Evolutionary conservation across 1,140 invertebrate species (phyloP), one percentile per base, ranked within the genome.

Genomic region (Drosophila tropicalis): DNA sequence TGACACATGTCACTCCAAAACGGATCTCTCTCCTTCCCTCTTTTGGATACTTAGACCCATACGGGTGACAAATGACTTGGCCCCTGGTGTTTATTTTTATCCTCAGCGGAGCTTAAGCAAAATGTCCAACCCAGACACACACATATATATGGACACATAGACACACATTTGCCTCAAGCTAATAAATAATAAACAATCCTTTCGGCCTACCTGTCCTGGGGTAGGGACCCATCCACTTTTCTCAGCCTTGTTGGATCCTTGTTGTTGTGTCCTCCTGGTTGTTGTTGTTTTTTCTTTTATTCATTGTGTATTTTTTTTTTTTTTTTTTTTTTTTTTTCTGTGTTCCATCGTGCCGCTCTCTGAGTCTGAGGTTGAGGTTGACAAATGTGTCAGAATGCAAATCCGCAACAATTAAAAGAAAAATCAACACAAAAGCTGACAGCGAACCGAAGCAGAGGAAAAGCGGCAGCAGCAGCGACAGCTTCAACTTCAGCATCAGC

Each of bases 401-500:
- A 91, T 91, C 90, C 90, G 90, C 90, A 91, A 91, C 90, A 91
- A 91, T 91, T 91, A 91, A 91, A 91, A 91, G 80, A 91, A 91
- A 91, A 90, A 91, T 91, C 90, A 91, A 91, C 90, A 91, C 73
- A 83, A 78, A 83, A 77, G 76, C 72, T 65, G 70, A 77, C 70
- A 77, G 70, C 62, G 74, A 41, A 70, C 62, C 15, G 25, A 44
- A 41, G 70, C 62, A 72, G 51, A 71, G 64, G 13, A 25, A 44
- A 34, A 54, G 19, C 22, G 17, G 34, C 34, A 19, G 19, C 32
- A 19, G 19, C 29, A 25, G 15, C 34, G 29, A 47, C 39, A 29
- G 44, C 25, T 56, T 47, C 36, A 39, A 60, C 32, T 39, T 65
- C 62, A 68, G 66, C 78, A 67, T 72, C 74, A 65, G 56, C 55